phyloP scores from a whole-genome alignment of 2,797 vertebrate genomes.

The Gila robusta region DNA sequence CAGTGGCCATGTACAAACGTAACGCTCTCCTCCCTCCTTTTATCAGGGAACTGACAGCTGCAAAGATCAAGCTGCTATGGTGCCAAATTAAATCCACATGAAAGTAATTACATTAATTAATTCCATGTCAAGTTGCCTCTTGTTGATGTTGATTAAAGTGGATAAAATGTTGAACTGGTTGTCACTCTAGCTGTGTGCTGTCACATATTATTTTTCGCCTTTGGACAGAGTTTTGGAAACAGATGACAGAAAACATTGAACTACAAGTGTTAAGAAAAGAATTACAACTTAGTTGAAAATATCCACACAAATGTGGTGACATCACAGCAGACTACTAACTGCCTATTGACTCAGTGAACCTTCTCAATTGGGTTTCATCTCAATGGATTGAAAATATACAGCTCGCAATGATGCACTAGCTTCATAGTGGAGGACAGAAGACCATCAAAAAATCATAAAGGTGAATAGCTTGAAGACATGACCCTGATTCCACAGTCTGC shows the following conservation, averaged over 20 bases:
- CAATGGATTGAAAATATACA: neutral
- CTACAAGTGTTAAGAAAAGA: slow-evolving; percentile 6
- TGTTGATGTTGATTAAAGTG: slow-evolving; percentile 63
- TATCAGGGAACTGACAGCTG: slow-evolving; percentile 59
- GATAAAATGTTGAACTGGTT: slow-evolving; percentile 49
- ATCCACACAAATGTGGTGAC: neutral
- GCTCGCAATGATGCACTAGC: neutral
- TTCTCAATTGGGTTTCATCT: slow-evolving; percentile 2
- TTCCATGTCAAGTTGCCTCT: slow-evolving; percentile 61
- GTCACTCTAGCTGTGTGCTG: slow-evolving; percentile 46
- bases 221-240: slow-evolving; percentile 33
- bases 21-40: slow-evolving; percentile 26
- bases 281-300: slow-evolving; percentile 1
- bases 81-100: slow-evolving; percentile 63
- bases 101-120: slow-evolving; percentile 68
- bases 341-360: neutral
- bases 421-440: neutral
- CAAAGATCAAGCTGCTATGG: slow-evolving; percentile 57
- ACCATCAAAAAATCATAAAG: neutral
- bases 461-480: neutral
- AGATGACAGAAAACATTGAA: slow-evolving; percentile 18
- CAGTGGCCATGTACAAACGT: slow-evolving; percentile 41
- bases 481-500: neutral
- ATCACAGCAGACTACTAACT: slow-evolving; percentile 1
- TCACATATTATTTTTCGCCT: slow-evolving; percentile 26